These are phyloP conservation scores for Melanotaenia pygmaea DNA, from an alignment of 2,797 vertebrate genomes.

Conservation along the genomic window DNA sequence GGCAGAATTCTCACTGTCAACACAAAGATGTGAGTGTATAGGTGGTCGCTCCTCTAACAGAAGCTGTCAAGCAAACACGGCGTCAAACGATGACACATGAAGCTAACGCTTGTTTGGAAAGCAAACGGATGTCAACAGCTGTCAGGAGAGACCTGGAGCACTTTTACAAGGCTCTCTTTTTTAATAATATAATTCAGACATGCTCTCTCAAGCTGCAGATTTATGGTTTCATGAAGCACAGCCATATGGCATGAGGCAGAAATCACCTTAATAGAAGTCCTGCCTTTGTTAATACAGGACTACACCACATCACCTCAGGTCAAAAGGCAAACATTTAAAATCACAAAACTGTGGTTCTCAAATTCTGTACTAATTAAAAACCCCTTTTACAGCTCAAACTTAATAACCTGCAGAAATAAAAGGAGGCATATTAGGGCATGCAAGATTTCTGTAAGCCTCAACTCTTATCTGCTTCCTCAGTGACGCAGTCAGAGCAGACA, in stretches of 20 bases:
- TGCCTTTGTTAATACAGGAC: constrained; percentile 15
- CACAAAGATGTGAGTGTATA: constrained; percentile 22
- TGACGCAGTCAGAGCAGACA: constrained; percentile 63
- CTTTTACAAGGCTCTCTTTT: constrained; percentile 14
- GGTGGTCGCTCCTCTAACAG: constrained; percentile 9
- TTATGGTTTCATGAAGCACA: constrained; percentile 42
- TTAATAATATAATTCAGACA: constrained; percentile 1
- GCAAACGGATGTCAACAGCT: constrained; percentile 32
- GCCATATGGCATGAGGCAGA: constrained; percentile 28
- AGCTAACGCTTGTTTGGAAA: constrained; percentile 49
- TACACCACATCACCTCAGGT: neutral
- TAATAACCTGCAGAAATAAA: constrained; percentile 23
- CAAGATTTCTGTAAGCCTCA: constrained; percentile 54
- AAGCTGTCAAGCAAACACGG: constrained; percentile 38
- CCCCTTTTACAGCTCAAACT: neutral
- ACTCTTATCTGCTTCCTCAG: constrained; percentile 63
- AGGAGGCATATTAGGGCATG: constrained; percentile 40
- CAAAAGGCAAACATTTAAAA: constrained; percentile 8
- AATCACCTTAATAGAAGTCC: constrained; percentile 26
- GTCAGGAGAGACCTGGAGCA: neutral
- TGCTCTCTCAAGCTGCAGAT: constrained; percentile 10
- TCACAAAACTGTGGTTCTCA: constrained; percentile 8
- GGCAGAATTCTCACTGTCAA: constrained; percentile 11
- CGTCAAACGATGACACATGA: constrained; percentile 26
- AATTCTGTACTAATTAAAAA: constrained; percentile 1